Conservation (phyloP, 2,888 invertebrate genomes). For the Nipponacmea schrenckii region DNA sequence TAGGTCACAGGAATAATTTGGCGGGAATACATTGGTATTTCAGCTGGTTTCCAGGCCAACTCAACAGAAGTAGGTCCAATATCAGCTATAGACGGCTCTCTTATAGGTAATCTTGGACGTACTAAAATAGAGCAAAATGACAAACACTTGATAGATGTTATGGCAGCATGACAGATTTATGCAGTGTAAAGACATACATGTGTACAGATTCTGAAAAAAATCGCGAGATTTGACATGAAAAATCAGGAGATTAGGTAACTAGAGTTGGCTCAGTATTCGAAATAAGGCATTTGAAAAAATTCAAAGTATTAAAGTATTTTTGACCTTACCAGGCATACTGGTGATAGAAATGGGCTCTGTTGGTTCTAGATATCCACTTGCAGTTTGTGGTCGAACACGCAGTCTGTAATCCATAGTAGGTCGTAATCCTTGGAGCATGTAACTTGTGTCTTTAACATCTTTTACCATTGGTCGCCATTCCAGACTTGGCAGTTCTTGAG, state of each 20-base stretch:
- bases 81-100: conserved; percentile 45
- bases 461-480: conserved; percentile 60
- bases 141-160: not conserved
- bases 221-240: too few species aligned
- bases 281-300: too few species aligned
- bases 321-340: conserved; percentile 35
- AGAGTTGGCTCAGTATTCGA: too few species aligned
- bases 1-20: conserved; percentile 48
- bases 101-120: conserved; percentile 45
- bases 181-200: too few species aligned
- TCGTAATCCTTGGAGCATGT: conserved; percentile 42
- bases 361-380: conserved; percentile 94
- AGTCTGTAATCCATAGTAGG: conserved; percentile 87
- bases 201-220: too few species aligned
- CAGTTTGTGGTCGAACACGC: conserved; percentile 93
- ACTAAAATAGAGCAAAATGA: conserved; percentile 35
- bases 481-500: conserved; percentile 48
- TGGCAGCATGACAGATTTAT: too few species aligned
- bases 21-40: conserved; percentile 47
- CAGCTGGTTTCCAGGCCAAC: conserved; percentile 57
- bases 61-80: conserved; percentile 47
- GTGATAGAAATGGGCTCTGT: conserved; percentile 75
- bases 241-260: too few species aligned
- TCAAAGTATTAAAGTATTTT: too few species aligned
- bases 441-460: conserved; percentile 48